Evolutionary conservation across 2,888 invertebrate genomes (phyloP).

Genomic region (Trissonchulus sp.): DNA sequence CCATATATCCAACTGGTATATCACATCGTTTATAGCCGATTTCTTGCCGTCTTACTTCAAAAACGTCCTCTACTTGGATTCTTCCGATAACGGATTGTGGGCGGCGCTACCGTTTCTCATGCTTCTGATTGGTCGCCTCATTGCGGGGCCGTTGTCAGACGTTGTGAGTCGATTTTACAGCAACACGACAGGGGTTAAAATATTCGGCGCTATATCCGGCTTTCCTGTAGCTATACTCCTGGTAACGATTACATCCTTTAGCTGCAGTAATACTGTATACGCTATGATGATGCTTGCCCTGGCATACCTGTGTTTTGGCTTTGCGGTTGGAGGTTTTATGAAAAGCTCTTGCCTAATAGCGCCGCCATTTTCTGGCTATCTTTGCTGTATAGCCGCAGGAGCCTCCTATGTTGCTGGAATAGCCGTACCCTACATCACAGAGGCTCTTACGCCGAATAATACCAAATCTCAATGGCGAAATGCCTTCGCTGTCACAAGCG

Average conservation of each 20-base stretch:
- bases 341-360: neutral
- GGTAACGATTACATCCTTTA: neutral
- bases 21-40: neutral
- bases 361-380: neutral
- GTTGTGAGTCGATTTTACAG: neutral
- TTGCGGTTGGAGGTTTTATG: slow-evolving; percentile 7
- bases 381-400: neutral
- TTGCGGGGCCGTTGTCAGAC: slow-evolving; percentile 7
- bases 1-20: neutral
- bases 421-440: neutral
- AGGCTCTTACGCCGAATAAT: slow-evolving; percentile 36
- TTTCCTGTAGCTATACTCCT: neutral
- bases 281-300: neutral
- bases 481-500: slow-evolving; percentile 46
- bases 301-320: slow-evolving; percentile 1
- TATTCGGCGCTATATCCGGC: slow-evolving; percentile 1
- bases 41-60: slow-evolving; percentile 17
- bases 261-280: neutral
- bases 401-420: slow-evolving; percentile 11
- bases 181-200: neutral
- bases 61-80: neutral
- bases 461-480: slow-evolving; percentile 47
- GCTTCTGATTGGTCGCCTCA: neutral
- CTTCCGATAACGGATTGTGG: neutral
- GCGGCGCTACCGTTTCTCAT: slow-evolving; percentile 4